Evolutionary conservation across 2,113 vertebrate genomes (phyloP).

Genomic region (Psophia crepitans): DNA sequence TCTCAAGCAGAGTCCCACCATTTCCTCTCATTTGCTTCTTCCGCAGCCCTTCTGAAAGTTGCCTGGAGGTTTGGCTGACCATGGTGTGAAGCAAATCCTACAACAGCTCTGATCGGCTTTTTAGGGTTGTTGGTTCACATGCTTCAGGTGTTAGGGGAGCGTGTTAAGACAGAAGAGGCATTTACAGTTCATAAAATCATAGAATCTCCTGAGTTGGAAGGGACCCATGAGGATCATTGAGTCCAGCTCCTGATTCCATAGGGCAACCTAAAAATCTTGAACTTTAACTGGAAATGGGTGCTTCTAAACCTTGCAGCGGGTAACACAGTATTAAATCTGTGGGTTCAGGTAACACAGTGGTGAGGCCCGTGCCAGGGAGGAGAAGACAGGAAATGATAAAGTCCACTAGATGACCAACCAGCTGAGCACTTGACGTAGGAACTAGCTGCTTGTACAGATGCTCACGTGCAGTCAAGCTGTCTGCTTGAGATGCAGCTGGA

Average conservation of each 20-base stretch:
- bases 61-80: neutral
- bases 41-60: neutral
- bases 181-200: neutral
- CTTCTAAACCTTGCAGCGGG: neutral
- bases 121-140: neutral
- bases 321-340: neutral
- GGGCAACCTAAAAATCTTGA: neutral
- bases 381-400: neutral
- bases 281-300: neutral
- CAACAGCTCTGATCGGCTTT: neutral
- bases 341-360: neutral
- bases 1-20: neutral
- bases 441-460: neutral
- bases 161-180: neutral
- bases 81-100: neutral
- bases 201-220: neutral
- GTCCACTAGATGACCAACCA: neutral
- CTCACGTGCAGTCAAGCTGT: neutral
- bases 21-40: neutral
- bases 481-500: neutral
- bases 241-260: neutral
- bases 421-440: neutral
- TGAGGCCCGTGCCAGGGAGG: neutral
- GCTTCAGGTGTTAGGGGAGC: neutral
- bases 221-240: neutral